Evolutionary conservation across 2,113 vertebrate genomes (phyloP).

Genomic region (Barbus barbus): DNA sequence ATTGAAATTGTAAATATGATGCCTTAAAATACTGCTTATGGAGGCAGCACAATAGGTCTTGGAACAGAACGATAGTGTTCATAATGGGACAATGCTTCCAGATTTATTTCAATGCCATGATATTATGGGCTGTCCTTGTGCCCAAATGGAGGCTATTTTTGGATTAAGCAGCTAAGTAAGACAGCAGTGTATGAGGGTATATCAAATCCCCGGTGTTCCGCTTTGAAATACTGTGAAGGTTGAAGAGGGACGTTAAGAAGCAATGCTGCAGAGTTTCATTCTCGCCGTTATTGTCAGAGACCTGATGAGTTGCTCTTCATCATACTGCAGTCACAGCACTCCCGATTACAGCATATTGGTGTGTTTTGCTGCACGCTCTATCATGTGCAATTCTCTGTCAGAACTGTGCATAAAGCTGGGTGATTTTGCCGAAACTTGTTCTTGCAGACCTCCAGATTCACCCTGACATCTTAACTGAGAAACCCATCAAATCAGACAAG

Average conservation of each 20-base stretch:
- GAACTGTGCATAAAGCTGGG: constrained; percentile 3
- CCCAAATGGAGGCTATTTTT: constrained; percentile 43
- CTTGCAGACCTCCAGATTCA: constrained; percentile 56
- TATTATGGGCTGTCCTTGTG: constrained; percentile 21
- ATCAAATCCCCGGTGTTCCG: constrained; percentile 5
- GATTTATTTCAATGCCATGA: constrained; percentile 24
- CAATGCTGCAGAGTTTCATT: background rate
- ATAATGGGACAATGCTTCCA: background rate
- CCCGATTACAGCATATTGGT: background rate
- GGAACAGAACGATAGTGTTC: background rate
- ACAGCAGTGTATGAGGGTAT: constrained; percentile 15
- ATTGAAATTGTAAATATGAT: background rate
- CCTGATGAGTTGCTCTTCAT: background rate
- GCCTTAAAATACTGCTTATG: background rate
- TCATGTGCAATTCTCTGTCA: constrained; percentile 16
- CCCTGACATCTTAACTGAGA: constrained; percentile 53
- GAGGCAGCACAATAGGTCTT: background rate
- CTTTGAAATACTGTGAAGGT: constrained; percentile 19
- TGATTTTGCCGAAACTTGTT: constrained; percentile 53
- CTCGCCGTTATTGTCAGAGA: background rate
- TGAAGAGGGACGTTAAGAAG: constrained; percentile 15
- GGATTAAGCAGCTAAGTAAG: constrained; percentile 24
- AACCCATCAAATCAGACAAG: constrained; percentile 32
- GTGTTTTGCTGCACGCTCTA: background rate
- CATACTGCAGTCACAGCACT: constrained; percentile 5